Evolutionary conservation across 1,140 invertebrate genomes (phyloP).

Genomic region (Leptopilina boulardi): DNA sequence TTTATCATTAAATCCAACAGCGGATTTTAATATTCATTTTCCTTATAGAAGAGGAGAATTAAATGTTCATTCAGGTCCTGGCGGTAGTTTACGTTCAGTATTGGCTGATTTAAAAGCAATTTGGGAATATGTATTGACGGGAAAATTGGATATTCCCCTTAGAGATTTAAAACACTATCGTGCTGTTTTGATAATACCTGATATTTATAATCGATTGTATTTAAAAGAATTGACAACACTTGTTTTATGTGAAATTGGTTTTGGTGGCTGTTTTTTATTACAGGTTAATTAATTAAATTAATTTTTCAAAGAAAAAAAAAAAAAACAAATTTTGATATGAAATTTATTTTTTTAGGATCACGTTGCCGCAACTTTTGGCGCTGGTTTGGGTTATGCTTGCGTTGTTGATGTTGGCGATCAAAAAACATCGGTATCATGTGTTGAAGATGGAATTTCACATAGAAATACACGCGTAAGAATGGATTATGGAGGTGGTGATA

Average conservation of each 20-base stretch:
- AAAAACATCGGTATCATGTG: slow-evolving; percentile 96
- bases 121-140: slow-evolving; percentile 88
- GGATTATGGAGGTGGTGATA: slow-evolving; percentile 93
- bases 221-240: slow-evolving; percentile 90
- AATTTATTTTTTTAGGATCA: slow-evolving; percentile 81
- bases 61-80: slow-evolving; percentile 88
- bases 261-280: slow-evolving; percentile 92
- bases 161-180: slow-evolving; percentile 89
- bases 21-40: slow-evolving; percentile 91
- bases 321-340: slow-evolving; percentile 38
- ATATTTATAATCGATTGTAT: slow-evolving; percentile 92
- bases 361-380: slow-evolving; percentile 95
- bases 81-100: slow-evolving; percentile 89
- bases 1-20: slow-evolving; percentile 83
- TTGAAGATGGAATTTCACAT: slow-evolving; percentile 96
- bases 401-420: slow-evolving; percentile 97
- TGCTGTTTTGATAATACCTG: slow-evolving; percentile 92
- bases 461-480: slow-evolving; percentile 88
- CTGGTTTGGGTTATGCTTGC: slow-evolving; percentile 93
- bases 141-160: slow-evolving; percentile 85
- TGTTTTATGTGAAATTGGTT: slow-evolving; percentile 88
- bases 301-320: neutral
- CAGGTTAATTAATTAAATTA: slow-evolving; percentile 78
- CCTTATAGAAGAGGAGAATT: slow-evolving; percentile 91
- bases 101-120: slow-evolving; percentile 90